A percentile compares a stretch with the other conserved stretches of the same genome.
Conservation (phyloP, 2,113 vertebrate species). For the Paracanthobrama guichenoti region DNA sequence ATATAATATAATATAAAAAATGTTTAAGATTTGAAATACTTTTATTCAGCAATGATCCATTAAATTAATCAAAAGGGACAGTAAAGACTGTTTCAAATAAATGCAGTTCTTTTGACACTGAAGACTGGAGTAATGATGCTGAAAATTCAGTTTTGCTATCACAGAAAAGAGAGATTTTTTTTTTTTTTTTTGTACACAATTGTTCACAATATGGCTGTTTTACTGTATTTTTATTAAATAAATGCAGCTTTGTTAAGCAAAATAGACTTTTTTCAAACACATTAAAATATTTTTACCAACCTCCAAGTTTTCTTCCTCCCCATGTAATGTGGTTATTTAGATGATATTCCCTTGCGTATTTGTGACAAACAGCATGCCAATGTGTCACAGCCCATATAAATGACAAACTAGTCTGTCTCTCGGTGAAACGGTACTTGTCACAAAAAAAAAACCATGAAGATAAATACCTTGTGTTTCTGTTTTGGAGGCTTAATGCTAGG, state of each 20-base stretch:
- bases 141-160: neutral
- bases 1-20: too few relatives aligned
- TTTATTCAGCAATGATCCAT: neutral
- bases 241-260: too few relatives aligned
- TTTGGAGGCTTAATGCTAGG: neutral
- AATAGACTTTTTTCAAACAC: too few relatives aligned
- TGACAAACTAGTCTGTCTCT: slow-evolving; percentile 2
- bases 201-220: neutral
- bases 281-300: too few relatives aligned
- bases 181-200: too few relatives aligned
- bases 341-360: neutral
- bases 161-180: too few relatives aligned
- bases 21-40: too few relatives aligned
- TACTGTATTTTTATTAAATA: too few relatives aligned
- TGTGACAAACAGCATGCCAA: neutral
- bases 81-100: neutral
- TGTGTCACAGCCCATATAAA: neutral
- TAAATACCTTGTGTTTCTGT: neutral
- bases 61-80: neutral
- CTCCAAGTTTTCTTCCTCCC: neutral
- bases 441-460: slow-evolving; percentile 3
- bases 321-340: neutral
- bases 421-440: neutral
- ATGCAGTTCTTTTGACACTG: neutral
- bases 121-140: neutral